Evolutionary conservation across 2,797 vertebrate species (phyloP).

Genomic region (Acanthurus lineatus): DNA sequence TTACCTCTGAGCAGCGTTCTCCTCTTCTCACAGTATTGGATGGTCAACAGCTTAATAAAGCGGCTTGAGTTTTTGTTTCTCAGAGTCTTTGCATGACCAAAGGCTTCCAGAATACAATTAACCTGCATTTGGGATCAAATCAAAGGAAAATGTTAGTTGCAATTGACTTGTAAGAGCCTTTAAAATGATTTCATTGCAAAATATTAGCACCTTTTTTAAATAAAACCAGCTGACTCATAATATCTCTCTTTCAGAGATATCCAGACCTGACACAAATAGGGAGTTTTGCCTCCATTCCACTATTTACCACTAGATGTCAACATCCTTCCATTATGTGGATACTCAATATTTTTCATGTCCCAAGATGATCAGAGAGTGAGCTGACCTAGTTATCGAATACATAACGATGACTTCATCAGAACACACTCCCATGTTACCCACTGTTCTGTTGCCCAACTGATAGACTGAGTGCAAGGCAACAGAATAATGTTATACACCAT

Average conservation of each 20-base stretch:
- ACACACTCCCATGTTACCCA: conserved; percentile 26
- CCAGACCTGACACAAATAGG: not conserved
- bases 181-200: not conserved
- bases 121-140: conserved; percentile 80
- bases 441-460: conserved; percentile 38
- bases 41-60: conserved; percentile 91
- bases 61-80: conserved; percentile 92
- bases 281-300: not conserved
- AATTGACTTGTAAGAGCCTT: not conserved
- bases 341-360: conserved; percentile 14
- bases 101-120: conserved; percentile 92
- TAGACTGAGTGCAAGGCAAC: not conserved
- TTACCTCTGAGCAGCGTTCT: conserved; percentile 89
- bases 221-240: not conserved
- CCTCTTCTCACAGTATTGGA: conserved; percentile 92
- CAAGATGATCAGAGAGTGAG: conserved; percentile 56
- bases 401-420: conserved; percentile 77
- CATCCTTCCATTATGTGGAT: conserved; percentile 28
- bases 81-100: conserved; percentile 93
- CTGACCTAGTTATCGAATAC: conserved; percentile 79
- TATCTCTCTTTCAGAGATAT: not conserved
- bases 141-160: not conserved
- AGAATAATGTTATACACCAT: not conserved
- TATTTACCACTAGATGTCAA: conserved; percentile 77
- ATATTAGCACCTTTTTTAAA: not conserved